Evolutionary conservation across 2,888 invertebrate genomes (phyloP), one percentile per base, ranked within the genome.

Genomic region (Monochamus alternatus): DNA sequence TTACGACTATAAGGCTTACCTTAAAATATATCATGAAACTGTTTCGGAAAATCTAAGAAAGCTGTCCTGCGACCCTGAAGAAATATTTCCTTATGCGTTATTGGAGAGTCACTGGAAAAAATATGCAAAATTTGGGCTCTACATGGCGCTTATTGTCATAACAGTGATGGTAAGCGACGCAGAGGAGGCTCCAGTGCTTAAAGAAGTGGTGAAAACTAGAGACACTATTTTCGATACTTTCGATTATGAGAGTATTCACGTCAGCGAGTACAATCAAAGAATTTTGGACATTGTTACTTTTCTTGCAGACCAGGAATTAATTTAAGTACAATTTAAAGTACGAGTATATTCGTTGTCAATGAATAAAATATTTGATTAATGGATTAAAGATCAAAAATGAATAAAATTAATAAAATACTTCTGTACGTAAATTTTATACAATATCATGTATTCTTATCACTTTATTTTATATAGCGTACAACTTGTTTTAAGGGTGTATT

Each of bases 1-100:
- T 9, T 63, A 80, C 31, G 78, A 84, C 22, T 80, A 79, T 52
- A 74, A 78, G 32, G 70, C 72, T 43, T 85, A 83, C 58, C 75
- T 84, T 44, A 73, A 80, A 52, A 32, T 84, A 5, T 86, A 86
- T 68, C 74, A 86, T 68, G 75, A 80, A 0, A 81, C 76, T 7
- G 71, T 86, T 3, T 71, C 75, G 30, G 70, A 78, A 12, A 77
- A 74, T 68, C 67, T 85, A 30, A 76, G 58, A 38, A 78, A 81
- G 52, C 81, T 85, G 47, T 83, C 81, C 3, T 78, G 82, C n/a
- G 80, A 84, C 47, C 77, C 80, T 0, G 79, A 82, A 7, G 66
- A 77, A 60, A 30, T 85, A 44, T 85, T 80, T 71, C 65, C 80
- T 3, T 80, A 67, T 55, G 55, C 30, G 30, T 3, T 52, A 14